Evolutionary conservation across 2,797 vertebrate genomes (phyloP), one percentile per base, ranked within the genome.

Genomic region (Tauraco hartlaubi): DNA sequence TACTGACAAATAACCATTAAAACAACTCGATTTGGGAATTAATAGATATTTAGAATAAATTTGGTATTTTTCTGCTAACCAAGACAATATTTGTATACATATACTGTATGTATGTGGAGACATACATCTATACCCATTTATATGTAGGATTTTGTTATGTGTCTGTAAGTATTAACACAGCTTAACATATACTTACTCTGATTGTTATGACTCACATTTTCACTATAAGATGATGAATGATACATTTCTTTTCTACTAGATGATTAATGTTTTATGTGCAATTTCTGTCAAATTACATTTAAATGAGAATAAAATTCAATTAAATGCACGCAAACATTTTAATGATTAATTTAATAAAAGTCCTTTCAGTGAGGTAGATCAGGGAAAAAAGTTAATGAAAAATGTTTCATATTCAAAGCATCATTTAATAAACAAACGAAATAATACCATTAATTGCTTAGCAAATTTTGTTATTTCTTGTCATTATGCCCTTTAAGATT

Each of bases 261-360:
- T 90, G 93, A 92, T 93, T 92, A 94, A 95, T 93, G 31, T 67
- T 93, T 93, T 90, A 49, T 73, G 31, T 85, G 67, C 31, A 88
- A 87, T 92, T 94, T 87, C 48, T 76, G 92, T 93, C 90, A 88
- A 96, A 86, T 93, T 79, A n/a, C 39, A 79, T 96, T 96, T 93
- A 93, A 92, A 93, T 63, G 39, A 39, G 61, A 90, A 96, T 96
- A 95, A 92, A 88, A 93, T 96, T 95, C 76, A 95, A 86, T 95
- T 96, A 96, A 69, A 89, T 29, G 35, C 59, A 79, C 48, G 73
- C 83, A 86, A 93, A 62, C 67, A 49, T 79, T 96, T 93, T 46
- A 92, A 67, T 92, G 71, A 82, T 88, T 90, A 76, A 86, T 90
- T 93, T 93, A 51, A 71, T 91, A 74, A 54, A 88, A 39, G 31